These are phyloP conservation scores for Ferdinandea cuprea DNA, from an alignment of 2,888 invertebrate species.

Conservation along the genomic window DNA sequence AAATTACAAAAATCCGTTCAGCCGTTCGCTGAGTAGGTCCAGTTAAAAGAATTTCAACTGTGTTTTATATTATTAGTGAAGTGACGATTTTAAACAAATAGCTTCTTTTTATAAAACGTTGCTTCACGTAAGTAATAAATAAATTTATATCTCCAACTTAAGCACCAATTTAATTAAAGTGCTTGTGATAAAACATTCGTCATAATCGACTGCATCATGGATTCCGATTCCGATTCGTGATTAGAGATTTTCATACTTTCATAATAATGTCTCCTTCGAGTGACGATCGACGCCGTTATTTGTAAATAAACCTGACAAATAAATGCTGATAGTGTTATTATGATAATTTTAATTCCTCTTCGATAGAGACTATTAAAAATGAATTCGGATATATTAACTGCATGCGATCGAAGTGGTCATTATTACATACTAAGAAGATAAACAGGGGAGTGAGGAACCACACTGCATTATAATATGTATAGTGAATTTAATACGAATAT, in stretches of 20 bases:
- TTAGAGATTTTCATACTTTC: no score
- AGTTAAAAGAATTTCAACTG: no score
- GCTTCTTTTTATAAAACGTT: no score
- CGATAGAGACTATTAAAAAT: constrained; percentile 8
- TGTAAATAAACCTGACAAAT: neutral
- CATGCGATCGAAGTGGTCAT: neutral
- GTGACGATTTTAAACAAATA: no score
- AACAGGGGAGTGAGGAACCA: constrained; percentile 5
- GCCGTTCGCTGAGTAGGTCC: no score
- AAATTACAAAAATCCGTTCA: no score
- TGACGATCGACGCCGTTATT: neutral
- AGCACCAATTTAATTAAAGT: no score
- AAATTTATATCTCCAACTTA: no score
- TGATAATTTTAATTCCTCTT: constrained; percentile 36
- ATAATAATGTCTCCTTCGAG: no score
- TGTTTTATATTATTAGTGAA: no score
- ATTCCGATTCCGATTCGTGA: neutral
- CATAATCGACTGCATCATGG: neutral
- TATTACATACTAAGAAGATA: constrained; percentile 9
- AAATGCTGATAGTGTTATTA: constrained; percentile 58
- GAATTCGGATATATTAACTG: constrained; percentile 11
- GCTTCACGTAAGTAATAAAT: no score
- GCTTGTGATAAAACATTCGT: neutral
- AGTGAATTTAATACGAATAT: neutral
- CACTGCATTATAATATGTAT: constrained; percentile 1